These are phyloP conservation scores for Entomobrya proxima DNA, from an alignment of 2,888 invertebrate genomes.

Conservation along the genomic window DNA sequence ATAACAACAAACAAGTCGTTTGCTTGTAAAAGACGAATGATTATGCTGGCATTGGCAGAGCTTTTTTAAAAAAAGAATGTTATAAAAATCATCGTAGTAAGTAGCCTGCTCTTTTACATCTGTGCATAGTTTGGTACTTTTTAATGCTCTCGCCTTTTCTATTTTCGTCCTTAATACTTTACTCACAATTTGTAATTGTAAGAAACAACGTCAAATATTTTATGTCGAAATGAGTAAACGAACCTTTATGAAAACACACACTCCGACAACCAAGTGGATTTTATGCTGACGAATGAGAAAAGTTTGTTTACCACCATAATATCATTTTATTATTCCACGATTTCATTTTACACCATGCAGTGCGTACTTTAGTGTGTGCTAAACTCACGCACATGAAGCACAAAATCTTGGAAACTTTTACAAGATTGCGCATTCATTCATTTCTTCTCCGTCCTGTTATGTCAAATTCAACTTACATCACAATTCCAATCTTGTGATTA, in stretches of 20 bases:
- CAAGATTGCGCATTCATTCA: too few relatives aligned
- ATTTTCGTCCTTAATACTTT: slow-evolving; percentile 27
- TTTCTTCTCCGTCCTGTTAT: too few relatives aligned
- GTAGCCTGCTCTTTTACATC: not conserved
- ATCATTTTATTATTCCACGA: not conserved
- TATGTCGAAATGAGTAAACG: slow-evolving; percentile 12
- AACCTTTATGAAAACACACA: slow-evolving; percentile 26
- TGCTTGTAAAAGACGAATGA: slow-evolving; percentile 6
- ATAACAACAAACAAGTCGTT: slow-evolving; percentile 59
- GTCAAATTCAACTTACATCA: too few relatives aligned
- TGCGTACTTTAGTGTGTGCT: too few relatives aligned
- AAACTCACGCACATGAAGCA: slow-evolving; percentile 8
- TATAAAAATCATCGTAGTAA: slow-evolving; percentile 8
- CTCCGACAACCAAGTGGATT: not conserved
- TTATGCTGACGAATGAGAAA: slow-evolving; percentile 44
- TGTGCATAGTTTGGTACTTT: not conserved
- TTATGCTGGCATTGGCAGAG: not conserved
- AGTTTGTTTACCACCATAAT: slow-evolving; percentile 8
- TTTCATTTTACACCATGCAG: too few relatives aligned
- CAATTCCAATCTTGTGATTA: too few relatives aligned
- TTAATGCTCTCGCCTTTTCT: slow-evolving; percentile 2
- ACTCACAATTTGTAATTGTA: too few relatives aligned
- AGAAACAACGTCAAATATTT: slow-evolving; percentile 22
- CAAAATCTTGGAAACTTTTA: not conserved
- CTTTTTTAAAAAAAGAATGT: not conserved